phyloP scores from a whole-genome alignment of 2,797 vertebrate species.

The Cichlasoma orientale region DNA sequence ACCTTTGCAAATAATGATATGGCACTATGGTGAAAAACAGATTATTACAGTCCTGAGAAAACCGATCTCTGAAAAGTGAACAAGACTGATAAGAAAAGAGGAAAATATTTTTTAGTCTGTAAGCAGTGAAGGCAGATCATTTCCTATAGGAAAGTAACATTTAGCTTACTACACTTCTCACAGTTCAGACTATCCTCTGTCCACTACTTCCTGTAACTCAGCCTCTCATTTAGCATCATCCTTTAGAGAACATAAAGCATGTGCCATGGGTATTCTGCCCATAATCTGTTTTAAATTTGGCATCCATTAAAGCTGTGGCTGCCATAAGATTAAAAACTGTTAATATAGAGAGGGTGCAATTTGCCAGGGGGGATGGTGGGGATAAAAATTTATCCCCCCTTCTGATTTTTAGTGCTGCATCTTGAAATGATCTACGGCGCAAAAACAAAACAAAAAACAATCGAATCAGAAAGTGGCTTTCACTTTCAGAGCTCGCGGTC shows the following conservation, averaged over 20 bases:
- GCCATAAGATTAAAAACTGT: slow-evolving; percentile 9
- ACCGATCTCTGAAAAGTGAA: not conserved
- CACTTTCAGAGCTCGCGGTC: not conserved
- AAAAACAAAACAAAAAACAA: not conserved
- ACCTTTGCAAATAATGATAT: not conserved
- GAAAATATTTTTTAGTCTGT: not conserved
- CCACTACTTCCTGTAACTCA: not conserved
- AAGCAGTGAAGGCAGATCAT: not conserved
- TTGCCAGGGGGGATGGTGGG: slow-evolving; percentile 6
- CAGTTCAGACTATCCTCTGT: not conserved
- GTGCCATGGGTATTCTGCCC: not conserved
- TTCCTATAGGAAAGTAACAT: not conserved
- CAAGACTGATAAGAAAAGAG: too few relatives aligned
- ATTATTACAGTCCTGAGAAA: not conserved
- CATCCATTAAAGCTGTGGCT: slow-evolving; percentile 2
- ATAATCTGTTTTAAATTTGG: not conserved
- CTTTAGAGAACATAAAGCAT: slow-evolving; percentile 6
- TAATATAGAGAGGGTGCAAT: slow-evolving; percentile 4
- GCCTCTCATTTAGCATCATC: not conserved
- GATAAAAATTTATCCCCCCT: not conserved
- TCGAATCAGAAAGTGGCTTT: not conserved
- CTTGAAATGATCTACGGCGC: not conserved
- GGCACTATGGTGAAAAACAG: not conserved
- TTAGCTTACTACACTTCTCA: slow-evolving; percentile 8
- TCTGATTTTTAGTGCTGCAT: not conserved